A percentile compares a stretch with the other conserved stretches of the same genome.
These are phyloP conservation scores for Aldrovandia affinis DNA, from an alignment of 2,797 vertebrate genomes.

Conservation along the genomic window DNA sequence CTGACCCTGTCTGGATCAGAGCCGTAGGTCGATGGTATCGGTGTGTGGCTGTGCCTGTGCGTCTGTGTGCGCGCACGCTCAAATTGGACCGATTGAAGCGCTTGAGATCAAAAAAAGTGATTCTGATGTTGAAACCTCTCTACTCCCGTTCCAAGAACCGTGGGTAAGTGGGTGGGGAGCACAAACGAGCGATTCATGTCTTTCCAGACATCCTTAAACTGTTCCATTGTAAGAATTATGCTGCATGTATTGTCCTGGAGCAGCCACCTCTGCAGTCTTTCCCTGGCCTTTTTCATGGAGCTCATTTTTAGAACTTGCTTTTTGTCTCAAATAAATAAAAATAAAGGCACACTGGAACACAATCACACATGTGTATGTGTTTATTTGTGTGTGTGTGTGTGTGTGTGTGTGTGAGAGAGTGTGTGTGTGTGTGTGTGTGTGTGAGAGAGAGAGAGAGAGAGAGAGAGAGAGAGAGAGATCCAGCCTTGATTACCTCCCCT, in stretches of 20 bases:
- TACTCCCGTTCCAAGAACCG: neutral
- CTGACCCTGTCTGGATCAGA: too few relatives aligned
- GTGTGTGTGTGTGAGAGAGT: neutral
- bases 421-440: neutral
- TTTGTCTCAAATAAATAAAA: neutral
- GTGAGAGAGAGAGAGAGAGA: neutral
- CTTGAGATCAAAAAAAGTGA: neutral
- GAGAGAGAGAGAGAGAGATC: neutral
- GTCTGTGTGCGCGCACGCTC: neutral
- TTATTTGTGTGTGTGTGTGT: neutral
- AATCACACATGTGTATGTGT: neutral
- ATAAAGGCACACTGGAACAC: neutral
- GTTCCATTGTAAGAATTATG: neutral
- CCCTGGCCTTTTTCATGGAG: neutral
- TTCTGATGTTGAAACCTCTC: neutral
- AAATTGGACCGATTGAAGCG: neutral
- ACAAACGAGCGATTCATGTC: neutral
- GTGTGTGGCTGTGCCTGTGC: neutral
- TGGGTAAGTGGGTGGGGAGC: neutral
- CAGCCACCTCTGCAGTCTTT: neutral
- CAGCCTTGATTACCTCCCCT: neutral
- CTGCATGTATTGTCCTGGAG: neutral
- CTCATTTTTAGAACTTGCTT: neutral
- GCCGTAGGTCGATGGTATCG: neutral
- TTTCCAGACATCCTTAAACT: neutral